phyloP scores from a whole-genome alignment of 2,888 invertebrate genomes.

The Anarsia innoxiella region DNA sequence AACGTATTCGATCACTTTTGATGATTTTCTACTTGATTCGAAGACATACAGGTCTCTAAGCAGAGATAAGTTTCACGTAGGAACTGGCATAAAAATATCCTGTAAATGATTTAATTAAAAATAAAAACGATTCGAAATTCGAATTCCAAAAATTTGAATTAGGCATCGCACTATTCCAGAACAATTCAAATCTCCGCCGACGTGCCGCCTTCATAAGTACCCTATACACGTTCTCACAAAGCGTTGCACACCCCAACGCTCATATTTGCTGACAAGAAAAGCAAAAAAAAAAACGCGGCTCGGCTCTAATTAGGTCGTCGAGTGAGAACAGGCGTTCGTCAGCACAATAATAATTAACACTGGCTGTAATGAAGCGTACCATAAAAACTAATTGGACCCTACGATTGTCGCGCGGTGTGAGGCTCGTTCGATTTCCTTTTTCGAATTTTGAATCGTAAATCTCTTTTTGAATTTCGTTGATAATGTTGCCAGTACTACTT shows the following conservation, averaged over 20 bases:
- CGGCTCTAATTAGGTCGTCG: conserved; percentile 70
- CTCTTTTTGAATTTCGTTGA: too few relatives aligned
- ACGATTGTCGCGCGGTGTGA: conserved; percentile 43
- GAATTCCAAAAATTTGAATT: conserved; percentile 16
- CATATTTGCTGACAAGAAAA: conserved; percentile 26
- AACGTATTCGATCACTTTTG: too few relatives aligned
- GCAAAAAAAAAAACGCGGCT: conserved; percentile 45
- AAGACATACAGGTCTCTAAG: too few relatives aligned
- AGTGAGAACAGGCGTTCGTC: conserved; percentile 68
- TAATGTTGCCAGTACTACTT: too few relatives aligned
- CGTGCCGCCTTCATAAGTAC: conserved; percentile 30
- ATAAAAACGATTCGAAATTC: neutral
- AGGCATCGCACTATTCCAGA: conserved; percentile 22
- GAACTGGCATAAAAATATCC: too few relatives aligned
- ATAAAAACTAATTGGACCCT: conserved; percentile 73
- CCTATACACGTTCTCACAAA: conserved; percentile 40
- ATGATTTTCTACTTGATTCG: too few relatives aligned
- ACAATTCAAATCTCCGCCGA: conserved; percentile 28
- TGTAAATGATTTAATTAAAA: too few relatives aligned
- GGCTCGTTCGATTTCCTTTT: conserved; percentile 30
- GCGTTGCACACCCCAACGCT: conserved; percentile 19
- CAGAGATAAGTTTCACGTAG: too few relatives aligned
- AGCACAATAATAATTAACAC: conserved; percentile 74
- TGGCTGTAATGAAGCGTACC: conserved; percentile 69
- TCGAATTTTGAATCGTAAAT: conserved; percentile 4